Evolutionary conservation across 2,797 vertebrate genomes (phyloP).

Genomic region (Siniperca undulata): DNA sequence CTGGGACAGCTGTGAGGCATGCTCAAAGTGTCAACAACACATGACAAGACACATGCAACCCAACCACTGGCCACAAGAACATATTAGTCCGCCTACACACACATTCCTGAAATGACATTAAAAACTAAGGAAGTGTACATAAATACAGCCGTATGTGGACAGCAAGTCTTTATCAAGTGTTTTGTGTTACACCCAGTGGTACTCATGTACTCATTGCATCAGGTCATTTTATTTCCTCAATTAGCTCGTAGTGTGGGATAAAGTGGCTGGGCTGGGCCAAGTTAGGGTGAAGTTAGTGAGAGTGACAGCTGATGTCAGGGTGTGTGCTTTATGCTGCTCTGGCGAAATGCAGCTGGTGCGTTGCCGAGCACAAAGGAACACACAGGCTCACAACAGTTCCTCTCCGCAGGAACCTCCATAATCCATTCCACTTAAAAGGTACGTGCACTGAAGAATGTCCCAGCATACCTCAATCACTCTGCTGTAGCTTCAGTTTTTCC

Average conservation of each 20-base stretch:
- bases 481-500: conserved; percentile 24
- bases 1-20: conserved; percentile 61
- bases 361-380: conserved; percentile 82
- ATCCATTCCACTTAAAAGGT: conserved; percentile 72
- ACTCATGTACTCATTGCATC: background rate
- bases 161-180: background rate
- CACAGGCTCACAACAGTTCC: conserved; percentile 78
- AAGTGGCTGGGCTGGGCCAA: conserved; percentile 33
- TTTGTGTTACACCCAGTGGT: background rate
- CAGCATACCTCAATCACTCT: conserved; percentile 36
- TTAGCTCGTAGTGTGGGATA: conserved; percentile 42
- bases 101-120: conserved; percentile 29
- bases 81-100: conserved; percentile 27
- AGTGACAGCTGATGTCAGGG: conserved; percentile 83
- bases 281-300: conserved; percentile 73
- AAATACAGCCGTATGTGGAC: background rate
- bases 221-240: conserved; percentile 38
- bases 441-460: conserved; percentile 46
- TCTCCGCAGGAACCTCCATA: conserved; percentile 70
- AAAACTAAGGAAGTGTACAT: background rate
- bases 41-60: conserved; percentile 72
- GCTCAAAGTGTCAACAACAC: conserved; percentile 74
- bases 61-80: conserved; percentile 56
- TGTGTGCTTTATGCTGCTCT: conserved; percentile 72
- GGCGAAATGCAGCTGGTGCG: conserved; percentile 76